Base-by-base conservation (phyloP, 2,113 vertebrate species). In the Ophthalmolycus amberensis region DNA sequence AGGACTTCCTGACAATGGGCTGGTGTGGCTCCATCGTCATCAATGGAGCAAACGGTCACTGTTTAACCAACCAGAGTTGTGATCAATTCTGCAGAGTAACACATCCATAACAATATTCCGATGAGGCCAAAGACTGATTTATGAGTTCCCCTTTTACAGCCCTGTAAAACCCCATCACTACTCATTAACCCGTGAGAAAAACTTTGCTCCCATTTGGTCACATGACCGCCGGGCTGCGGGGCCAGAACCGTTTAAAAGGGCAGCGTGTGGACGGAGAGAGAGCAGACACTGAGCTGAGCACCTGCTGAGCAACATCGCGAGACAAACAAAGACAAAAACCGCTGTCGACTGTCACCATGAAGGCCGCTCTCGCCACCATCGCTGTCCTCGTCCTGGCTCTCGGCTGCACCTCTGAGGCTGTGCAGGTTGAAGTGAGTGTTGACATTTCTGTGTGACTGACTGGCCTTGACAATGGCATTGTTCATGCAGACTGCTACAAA, bases 131-230 rank as follows among this genome's bases (percentile, higher is more conserved):
- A 84, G 71, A 56, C 37, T 65, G 84, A 94, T 94, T 94, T 94
- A 95, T 94, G 89, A 91, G 90, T 86, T 80, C n/a, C 37, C 9
- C 9, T 92, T 94, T 94, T 93, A 92, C 82, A 52, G 66, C 78
- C 77, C 69, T 62, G 79, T 93, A 91, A 94, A 90, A 85, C 14
- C 37, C n/a, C 14, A 15, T 68, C 38, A 80, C 63, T 91, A 94
- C 79, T 93, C 77, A 95, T 95, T 95, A 94, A 95, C 94, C 89
- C 32, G 15, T 90, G 91, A 89, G 88, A 89, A 90, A 90, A 87
- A 80, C 84, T 16, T 89, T 86, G 59, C 71, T 90, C 84, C 46
- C 72, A 81, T 87, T 80, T 62, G 84, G 88, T 90, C 89, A 89
- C 70, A 38, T 84, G 81, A 83, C 75, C 5, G 11, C 20, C 1